Percentiles rank a stretch among this genome's conserved stretches.
phyloP scores from a whole-genome alignment of 2,888 invertebrate genomes.

The Cartodere bifasciata region DNA sequence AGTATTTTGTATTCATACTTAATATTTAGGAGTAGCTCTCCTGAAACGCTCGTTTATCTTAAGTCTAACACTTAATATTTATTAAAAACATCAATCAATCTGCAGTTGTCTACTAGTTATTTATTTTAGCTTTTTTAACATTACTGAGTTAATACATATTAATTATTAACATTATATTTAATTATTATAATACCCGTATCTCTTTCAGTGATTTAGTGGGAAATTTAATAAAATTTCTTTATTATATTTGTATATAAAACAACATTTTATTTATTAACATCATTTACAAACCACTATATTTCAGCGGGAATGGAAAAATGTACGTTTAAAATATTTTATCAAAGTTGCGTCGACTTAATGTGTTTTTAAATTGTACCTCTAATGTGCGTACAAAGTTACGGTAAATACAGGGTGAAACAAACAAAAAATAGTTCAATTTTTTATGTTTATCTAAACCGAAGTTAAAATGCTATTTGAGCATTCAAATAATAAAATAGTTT shows the following conservation, averaged over 20 bases:
- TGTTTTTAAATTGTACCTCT: constrained; percentile 30
- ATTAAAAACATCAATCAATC: constrained; percentile 22
- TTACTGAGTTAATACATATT: constrained; percentile 30
- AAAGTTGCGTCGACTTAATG: too few relatives aligned
- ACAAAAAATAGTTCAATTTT: too few relatives aligned
- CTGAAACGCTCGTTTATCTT: constrained; percentile 18
- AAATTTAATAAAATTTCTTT: constrained; percentile 33
- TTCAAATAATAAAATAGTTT: too few relatives aligned
- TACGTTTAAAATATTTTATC: too few relatives aligned
- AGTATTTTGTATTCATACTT: constrained; percentile 10
- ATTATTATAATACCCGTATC: constrained; percentile 33
- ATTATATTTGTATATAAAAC: constrained; percentile 36
- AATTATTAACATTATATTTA: constrained; percentile 30
- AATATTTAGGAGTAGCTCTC: constrained; percentile 10
- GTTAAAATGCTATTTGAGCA: too few relatives aligned
- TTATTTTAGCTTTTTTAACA: constrained; percentile 30
- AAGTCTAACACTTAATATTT: constrained; percentile 20
- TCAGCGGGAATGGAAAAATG: constrained; percentile 30
- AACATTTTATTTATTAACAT: constrained; percentile 38
- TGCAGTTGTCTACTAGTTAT: constrained; percentile 17
- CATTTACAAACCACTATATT: constrained; percentile 36
- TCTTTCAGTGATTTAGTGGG: constrained; percentile 30
- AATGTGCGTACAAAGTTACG: constrained; percentile 29
- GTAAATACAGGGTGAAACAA: too few relatives aligned
- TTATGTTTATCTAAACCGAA: too few relatives aligned